A percentile compares a stretch with the other conserved stretches of the same genome.
These are phyloP conservation scores for Eremophila alpestris DNA, from an alignment of 2,797 vertebrate species.

Conservation along the genomic window DNA sequence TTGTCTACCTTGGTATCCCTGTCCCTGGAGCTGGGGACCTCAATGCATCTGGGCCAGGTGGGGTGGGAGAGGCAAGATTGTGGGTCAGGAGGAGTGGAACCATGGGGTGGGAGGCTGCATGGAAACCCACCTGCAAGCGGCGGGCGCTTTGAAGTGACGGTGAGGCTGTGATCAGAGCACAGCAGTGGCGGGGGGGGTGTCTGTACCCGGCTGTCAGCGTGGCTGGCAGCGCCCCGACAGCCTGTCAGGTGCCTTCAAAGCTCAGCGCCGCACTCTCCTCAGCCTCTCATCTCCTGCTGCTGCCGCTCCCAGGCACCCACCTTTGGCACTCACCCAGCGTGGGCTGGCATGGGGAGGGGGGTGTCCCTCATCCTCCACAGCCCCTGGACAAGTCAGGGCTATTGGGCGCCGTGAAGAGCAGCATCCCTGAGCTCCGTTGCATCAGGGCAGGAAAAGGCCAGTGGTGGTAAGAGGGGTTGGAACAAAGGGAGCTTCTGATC, in stretches of 20 bases:
- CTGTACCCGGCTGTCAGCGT: neutral
- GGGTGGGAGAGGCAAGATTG: fast-evolving
- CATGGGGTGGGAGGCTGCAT: neutral
- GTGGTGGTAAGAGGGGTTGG: neutral
- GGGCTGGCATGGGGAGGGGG: neutral
- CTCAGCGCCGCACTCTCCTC: neutral
- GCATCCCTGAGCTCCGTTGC: neutral
- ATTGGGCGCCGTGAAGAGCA: neutral
- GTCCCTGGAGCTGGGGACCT: neutral
- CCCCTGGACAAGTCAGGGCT: neutral
- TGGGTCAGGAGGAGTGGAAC: neutral
- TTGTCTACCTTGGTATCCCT: neutral
- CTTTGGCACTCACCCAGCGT: fast-evolving
- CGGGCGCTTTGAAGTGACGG: conserved; percentile 19
- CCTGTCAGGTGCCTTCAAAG: conserved; percentile 49
- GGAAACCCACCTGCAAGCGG: neutral
- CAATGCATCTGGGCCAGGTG: neutral
- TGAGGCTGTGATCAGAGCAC: conserved; percentile 1
- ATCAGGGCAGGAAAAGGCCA: neutral
- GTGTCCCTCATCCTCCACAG: neutral
- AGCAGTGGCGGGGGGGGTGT: neutral
- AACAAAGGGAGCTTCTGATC: neutral
- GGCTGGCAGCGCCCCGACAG: conserved; percentile 7
- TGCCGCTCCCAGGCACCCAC: neutral
- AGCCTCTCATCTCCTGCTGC: neutral